Base-by-base conservation (phyloP, 2,113 vertebrate species). In the Zeus faber region DNA sequence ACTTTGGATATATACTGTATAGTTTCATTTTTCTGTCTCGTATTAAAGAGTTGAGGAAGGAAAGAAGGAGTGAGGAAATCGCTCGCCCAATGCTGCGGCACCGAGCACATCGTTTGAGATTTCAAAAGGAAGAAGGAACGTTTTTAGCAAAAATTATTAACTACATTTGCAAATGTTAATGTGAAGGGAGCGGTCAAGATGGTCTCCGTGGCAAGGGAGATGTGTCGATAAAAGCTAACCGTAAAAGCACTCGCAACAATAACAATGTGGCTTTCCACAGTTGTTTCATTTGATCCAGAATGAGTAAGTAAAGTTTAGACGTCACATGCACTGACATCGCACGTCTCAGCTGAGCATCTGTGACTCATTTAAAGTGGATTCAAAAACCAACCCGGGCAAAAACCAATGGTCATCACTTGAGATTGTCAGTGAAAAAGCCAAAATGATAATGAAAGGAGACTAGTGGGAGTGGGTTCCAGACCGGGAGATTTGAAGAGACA, bases 361-460 rank as follows among this genome's bases (percentile, higher is more conserved):
- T 54, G 20, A 29, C 62, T 39, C 44, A 54, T 25, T 45, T 35
- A 70, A 69, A 77, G 41, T 49, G 16, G 54, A 72, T 40, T 24
- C 59, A 23, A 26, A 58, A 17, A 62, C 50, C 33, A 49, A 62
- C 58, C 65, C 16, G 29, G 53, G 4, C 51, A 27, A 54, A 53
- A 54, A 70, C 59, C 61, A 67, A 72, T 52, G 62, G 58, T 54
- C 62, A 67, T 77, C 54, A 76, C 71, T 58, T 41, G 49, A 25
- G 55, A 54, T 49, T 21, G 6, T 33, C 57, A 24, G 21, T 20
- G 2, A n/a, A 43, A 40, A 49, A 59, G 43, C 52, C n/a, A 49
- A 58, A 64, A 71, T 63, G 40, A 76, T 68, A 80, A 69, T 72
- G 39, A 59, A 78, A 76, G 58, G 35, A 62, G 54, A 66, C 57